Conservation (phyloP, 2,888 invertebrate species). For the Abscondita cerata region DNA sequence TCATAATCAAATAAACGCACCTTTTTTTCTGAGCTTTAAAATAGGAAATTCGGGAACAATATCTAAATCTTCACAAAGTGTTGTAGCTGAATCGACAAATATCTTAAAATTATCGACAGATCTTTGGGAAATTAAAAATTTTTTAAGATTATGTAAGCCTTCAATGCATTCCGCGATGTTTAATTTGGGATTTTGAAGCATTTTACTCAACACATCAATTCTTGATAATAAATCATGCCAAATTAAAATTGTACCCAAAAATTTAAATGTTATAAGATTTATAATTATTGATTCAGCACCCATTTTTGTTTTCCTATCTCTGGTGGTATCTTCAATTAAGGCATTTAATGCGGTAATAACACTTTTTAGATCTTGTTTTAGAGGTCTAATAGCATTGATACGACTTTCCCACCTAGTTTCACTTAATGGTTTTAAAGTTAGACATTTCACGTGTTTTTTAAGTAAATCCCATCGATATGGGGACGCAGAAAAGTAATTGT, state of each 20-base stretch:
- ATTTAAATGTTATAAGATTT: constrained; percentile 25
- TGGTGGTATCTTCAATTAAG: too few species aligned
- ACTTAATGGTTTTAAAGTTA: constrained; percentile 39
- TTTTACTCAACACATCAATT: too few species aligned
- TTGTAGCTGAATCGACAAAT: constrained; percentile 34
- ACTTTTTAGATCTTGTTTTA: constrained; percentile 24
- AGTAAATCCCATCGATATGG: constrained; percentile 35
- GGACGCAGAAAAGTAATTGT: constrained; percentile 42
- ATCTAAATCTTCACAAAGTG: constrained; percentile 33
- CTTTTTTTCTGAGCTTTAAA: constrained; percentile 31
- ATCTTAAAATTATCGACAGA: constrained; percentile 39
- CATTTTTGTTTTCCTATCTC: too few species aligned
- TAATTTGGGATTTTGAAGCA: neutral
- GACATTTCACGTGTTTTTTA: constrained; percentile 33
- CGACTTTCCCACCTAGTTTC: constrained; percentile 30
- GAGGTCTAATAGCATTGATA: constrained; percentile 22
- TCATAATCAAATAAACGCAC: constrained; percentile 35
- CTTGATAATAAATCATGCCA: too few species aligned
- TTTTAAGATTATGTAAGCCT: constrained; percentile 26
- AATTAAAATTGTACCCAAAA: neutral
- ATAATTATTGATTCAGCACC: too few species aligned
- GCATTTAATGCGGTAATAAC: constrained; percentile 37
- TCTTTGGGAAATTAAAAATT: constrained; percentile 26
- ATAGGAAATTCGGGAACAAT: constrained; percentile 36
- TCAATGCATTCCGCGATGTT: neutral